These are phyloP conservation scores for Syrphus vitripennis DNA, from an alignment of 2,888 invertebrate genomes.

Conservation along the genomic window DNA sequence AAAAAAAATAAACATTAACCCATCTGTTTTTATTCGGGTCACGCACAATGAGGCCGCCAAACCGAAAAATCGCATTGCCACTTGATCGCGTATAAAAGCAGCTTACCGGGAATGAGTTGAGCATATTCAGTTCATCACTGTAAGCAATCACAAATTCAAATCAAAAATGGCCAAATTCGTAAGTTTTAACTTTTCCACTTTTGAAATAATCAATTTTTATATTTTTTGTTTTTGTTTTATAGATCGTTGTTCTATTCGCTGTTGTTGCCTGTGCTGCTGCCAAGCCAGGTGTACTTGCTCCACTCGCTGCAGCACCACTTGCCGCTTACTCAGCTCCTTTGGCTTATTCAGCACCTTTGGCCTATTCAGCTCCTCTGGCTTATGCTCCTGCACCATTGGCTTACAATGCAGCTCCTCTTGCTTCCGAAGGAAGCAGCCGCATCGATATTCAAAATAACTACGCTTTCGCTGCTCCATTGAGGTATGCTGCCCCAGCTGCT, in stretches of 20 bases:
- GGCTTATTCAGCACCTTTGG: constrained; percentile 35
- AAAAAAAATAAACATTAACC: neutral
- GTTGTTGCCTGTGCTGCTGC: constrained; percentile 62
- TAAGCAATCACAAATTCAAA: constrained; percentile 36
- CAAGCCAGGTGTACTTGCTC: constrained; percentile 62
- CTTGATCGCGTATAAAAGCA: constrained; percentile 48
- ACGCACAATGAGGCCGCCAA: constrained; percentile 28
- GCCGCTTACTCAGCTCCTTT: constrained; percentile 74
- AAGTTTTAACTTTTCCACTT: constrained; percentile 3
- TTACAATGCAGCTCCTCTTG: constrained; percentile 52
- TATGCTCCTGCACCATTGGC: constrained; percentile 44
- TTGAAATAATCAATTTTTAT: no score
- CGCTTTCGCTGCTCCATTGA: constrained; percentile 82
- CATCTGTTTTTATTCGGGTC: constrained; percentile 27
- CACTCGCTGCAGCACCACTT: constrained; percentile 43
- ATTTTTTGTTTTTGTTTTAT: neutral
- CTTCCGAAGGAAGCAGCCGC: constrained; percentile 61
- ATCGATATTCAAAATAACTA: constrained; percentile 70
- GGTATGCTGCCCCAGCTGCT: constrained; percentile 80
- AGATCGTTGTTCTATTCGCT: constrained; percentile 65
- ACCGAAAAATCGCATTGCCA: neutral
- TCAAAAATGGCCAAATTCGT: constrained; percentile 65
- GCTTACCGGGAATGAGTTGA: neutral
- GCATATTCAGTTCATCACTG: constrained; percentile 60
- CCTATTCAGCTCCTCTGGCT: constrained; percentile 41